Percentiles rank a stretch among this genome's conserved stretches.
Evolutionary conservation across 2,888 invertebrate species (phyloP).

Genomic region (Myathropa florea): DNA sequence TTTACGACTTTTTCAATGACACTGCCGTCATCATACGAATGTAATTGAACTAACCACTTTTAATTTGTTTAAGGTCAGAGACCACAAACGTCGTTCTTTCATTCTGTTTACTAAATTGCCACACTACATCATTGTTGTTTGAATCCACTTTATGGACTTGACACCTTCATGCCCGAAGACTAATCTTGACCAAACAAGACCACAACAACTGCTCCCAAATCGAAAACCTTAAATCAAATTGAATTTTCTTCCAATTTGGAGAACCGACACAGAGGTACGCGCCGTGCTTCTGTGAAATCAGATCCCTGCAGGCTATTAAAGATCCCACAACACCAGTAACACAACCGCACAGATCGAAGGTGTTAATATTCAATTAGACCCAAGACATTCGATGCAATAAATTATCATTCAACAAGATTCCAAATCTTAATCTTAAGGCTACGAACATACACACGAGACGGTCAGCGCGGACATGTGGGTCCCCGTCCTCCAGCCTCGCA

Average conservation of each 20-base stretch:
- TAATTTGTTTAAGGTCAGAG: not conserved
- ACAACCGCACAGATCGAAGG: slow-evolving; percentile 73
- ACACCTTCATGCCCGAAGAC: slow-evolving; percentile 48
- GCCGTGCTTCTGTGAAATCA: slow-evolving; percentile 54
- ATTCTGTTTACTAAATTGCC: slow-evolving; percentile 67
- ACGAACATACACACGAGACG: not conserved
- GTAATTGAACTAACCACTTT: not conserved
- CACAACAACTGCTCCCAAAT: slow-evolving; percentile 47
- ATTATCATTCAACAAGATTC: slow-evolving; percentile 67
- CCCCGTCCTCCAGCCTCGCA: not conserved
- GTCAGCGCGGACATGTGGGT: not conserved
- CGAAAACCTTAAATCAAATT: slow-evolving; percentile 66
- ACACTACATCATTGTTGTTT: slow-evolving; percentile 47
- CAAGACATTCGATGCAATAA: slow-evolving; percentile 63
- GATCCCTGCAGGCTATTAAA: slow-evolving; percentile 41
- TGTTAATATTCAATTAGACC: slow-evolving; percentile 81
- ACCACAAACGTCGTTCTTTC: slow-evolving; percentile 6
- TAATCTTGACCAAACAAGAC: slow-evolving; percentile 64
- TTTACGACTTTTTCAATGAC: not conserved
- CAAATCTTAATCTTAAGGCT: slow-evolving; percentile 37
- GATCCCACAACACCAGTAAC: slow-evolving; percentile 39
- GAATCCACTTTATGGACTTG: slow-evolving; percentile 50
- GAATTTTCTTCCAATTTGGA: slow-evolving; percentile 59
- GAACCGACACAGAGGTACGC: not conserved
- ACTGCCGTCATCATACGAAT: not conserved